A percentile compares a stretch with the other conserved stretches of the same genome.
Conservation (phyloP, 2,797 vertebrate species). For the Notamacropus eugenii region DNA sequence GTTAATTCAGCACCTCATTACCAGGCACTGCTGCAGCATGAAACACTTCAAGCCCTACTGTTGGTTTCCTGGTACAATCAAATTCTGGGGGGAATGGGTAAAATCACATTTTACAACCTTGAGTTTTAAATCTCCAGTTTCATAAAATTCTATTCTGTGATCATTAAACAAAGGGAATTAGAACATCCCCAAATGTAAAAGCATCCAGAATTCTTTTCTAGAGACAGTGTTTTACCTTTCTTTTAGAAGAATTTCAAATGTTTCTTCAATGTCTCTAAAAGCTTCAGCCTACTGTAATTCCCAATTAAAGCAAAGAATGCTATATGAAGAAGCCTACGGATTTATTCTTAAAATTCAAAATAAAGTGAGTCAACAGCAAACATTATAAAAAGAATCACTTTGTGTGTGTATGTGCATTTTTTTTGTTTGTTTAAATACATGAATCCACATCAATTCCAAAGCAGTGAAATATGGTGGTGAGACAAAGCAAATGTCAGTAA, state of each 20-base stretch:
- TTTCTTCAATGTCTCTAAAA: background rate
- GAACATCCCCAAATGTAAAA: background rate
- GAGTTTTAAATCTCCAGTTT: background rate
- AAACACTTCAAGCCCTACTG: constrained; percentile 52
- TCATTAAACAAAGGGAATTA: background rate
- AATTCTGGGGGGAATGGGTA: constrained; percentile 19
- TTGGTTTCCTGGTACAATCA: constrained; percentile 53
- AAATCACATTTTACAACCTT: background rate
- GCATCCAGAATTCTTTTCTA: background rate
- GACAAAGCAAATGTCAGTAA: background rate
- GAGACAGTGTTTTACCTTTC: constrained; percentile 6
- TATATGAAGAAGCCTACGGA: background rate
- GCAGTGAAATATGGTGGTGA: background rate
- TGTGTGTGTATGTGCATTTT: background rate
- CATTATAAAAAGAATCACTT: background rate
- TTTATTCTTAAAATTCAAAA: constrained; percentile 6
- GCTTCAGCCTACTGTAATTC: background rate
- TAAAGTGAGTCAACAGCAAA: background rate
- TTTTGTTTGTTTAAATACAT: background rate
- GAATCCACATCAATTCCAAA: background rate
- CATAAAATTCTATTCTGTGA: background rate
- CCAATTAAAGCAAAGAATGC: background rate
- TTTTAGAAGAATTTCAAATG: constrained; percentile 10
- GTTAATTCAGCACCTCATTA: constrained; percentile 53
- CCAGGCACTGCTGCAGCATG: constrained; percentile 15